Conservation (phyloP, 2,797 vertebrate species). For the Stomatorhinus walkeri region DNA sequence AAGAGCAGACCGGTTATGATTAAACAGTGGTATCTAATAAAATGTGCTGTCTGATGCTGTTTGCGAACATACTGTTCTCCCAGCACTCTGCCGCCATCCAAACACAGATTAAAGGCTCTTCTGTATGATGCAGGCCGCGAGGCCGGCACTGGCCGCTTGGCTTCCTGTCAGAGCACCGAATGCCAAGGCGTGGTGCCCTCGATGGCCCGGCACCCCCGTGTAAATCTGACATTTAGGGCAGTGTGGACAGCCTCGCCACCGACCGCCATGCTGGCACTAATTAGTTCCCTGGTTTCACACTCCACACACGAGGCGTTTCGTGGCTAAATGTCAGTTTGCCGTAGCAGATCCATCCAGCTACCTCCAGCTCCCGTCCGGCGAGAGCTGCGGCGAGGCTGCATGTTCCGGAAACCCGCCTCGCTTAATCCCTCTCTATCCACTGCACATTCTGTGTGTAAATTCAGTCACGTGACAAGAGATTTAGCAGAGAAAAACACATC, state of each 20-base stretch:
- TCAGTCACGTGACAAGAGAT: constrained; percentile 41
- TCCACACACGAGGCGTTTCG: constrained; percentile 56
- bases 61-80: not conserved
- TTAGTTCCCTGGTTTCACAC: constrained; percentile 59
- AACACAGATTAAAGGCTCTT: not conserved
- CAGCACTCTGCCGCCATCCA: not conserved
- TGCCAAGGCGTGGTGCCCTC: not conserved
- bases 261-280: constrained; percentile 60
- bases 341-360: constrained; percentile 54
- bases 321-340: constrained; percentile 71
- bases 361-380: constrained; percentile 57
- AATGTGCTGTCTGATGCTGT: not conserved
- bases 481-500: constrained; percentile 15
- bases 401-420: constrained; percentile 51
- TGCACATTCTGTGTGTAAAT: constrained; percentile 42
- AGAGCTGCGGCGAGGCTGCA: constrained; percentile 35
- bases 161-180: not conserved
- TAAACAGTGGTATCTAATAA: not conserved
- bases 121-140: not conserved
- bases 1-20: not conserved
- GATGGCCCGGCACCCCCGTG: constrained; percentile 42
- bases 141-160: not conserved
- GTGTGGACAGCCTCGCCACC: constrained; percentile 51
- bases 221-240: constrained; percentile 65
- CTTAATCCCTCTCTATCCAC: constrained; percentile 46